These are phyloP conservation scores for Emmelina monodactyla DNA, from an alignment of 2,888 invertebrate species.

Conservation along the genomic window DNA sequence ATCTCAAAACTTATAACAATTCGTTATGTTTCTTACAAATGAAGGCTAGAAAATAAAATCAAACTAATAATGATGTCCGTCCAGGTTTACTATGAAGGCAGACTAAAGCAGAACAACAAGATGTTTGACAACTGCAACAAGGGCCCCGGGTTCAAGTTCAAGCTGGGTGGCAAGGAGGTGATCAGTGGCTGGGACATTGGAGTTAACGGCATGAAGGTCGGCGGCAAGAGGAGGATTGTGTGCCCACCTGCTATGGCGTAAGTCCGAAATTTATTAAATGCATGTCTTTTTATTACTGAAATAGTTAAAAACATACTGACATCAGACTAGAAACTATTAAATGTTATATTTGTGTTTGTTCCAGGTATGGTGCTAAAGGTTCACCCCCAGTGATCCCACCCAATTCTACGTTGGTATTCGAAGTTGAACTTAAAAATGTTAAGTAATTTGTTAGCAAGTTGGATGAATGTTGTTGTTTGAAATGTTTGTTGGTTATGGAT, in stretches of 20 bases:
- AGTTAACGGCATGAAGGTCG: slow-evolving; percentile 91
- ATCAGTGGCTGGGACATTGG: slow-evolving; percentile 93
- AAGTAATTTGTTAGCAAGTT: too few species aligned
- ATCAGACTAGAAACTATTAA: too few species aligned
- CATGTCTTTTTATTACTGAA: too few species aligned
- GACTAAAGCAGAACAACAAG: slow-evolving; percentile 82
- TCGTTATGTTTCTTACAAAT: background rate
- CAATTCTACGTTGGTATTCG: slow-evolving; percentile 86
- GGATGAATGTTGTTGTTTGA: too few species aligned
- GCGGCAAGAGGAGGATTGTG: slow-evolving; percentile 85
- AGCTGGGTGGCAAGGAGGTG: slow-evolving; percentile 84
- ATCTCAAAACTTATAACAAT: background rate
- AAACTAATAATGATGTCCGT: background rate
- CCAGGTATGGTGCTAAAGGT: slow-evolving; percentile 77
- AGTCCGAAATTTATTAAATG: too few species aligned
- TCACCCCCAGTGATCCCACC: slow-evolving; percentile 87
- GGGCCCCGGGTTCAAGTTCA: slow-evolving; percentile 87
- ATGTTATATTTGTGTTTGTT: too few species aligned
- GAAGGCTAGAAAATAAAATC: background rate
- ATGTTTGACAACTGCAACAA: slow-evolving; percentile 80
- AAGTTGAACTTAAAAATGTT: slow-evolving; percentile 87
- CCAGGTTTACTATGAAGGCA: slow-evolving; percentile 86
- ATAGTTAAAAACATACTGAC: too few species aligned
- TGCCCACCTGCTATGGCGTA: slow-evolving; percentile 89
- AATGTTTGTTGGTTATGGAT: too few species aligned